These are phyloP conservation scores for Cheumatopsyche charites DNA, from an alignment of 1,140 invertebrate species.

Conservation along the genomic window DNA sequence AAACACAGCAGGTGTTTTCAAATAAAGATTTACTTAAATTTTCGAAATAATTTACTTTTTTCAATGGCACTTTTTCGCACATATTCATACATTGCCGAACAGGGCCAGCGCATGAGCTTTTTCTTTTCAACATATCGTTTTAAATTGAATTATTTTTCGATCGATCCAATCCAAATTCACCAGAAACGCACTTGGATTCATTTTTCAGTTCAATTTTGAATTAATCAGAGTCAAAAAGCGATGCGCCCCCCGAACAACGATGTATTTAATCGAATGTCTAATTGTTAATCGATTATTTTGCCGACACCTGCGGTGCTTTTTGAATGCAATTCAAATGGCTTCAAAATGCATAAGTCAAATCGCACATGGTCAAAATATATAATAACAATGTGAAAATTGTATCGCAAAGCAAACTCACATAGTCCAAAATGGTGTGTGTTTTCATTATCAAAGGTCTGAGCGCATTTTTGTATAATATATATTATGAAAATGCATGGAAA, in stretches of 20 bases:
- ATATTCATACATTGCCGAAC: conserved; percentile 34
- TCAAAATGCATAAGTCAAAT: conserved; percentile 11
- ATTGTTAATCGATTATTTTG: conserved; percentile 39
- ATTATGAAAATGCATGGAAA: conserved; percentile 1
- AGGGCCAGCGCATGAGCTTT: conserved; percentile 47
- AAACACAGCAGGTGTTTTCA: conserved; percentile 48
- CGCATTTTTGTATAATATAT: no score
- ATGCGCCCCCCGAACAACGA: conserved; percentile 38
- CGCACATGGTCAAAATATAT: background rate
- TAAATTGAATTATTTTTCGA: background rate
- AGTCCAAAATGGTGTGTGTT: background rate
- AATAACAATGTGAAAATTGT: conserved; percentile 2
- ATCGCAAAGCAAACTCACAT: conserved; percentile 15
- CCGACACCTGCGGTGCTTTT: conserved; percentile 46
- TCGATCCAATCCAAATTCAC: background rate
- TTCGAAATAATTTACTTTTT: no score
- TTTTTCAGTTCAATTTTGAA: background rate
- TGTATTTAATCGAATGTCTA: conserved; percentile 2
- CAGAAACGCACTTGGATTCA: background rate
- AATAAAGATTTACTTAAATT: conserved; percentile 30
- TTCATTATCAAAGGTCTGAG: background rate
- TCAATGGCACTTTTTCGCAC: conserved; percentile 30
- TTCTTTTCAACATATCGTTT: background rate
- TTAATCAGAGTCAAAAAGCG: conserved; percentile 20
- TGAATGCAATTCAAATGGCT: conserved; percentile 13